Base-by-base conservation (phyloP, 2,888 invertebrate species). In the Melinopterus prodromus region DNA sequence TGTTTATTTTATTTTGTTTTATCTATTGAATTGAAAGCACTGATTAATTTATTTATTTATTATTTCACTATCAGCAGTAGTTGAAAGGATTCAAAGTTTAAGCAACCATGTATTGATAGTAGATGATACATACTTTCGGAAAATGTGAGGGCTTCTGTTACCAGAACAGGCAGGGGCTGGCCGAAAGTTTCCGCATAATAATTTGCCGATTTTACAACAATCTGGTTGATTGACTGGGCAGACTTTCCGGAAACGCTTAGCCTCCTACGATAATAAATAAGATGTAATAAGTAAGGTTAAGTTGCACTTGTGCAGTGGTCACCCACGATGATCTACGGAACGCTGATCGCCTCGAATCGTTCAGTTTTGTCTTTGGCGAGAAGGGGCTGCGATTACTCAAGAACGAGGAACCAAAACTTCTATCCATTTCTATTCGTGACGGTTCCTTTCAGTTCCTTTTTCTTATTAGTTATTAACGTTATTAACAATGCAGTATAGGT, bases 101-200 rank as follows among this genome's bases (percentile, higher is more conserved):
- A 26, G 26, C 6, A 38, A 69, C 7, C 14, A 78, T 26, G 26
- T 26, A 26, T 2, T 26, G 74, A 5, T 26, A 74, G 1, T 78
- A 79, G 76, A n/a, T 78, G 12, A 70, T 75, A 87, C 91, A 88
- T 89, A 92, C 94, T 90, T 79, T 95, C 95, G 85, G 95, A 93
- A 89, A 96, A 95, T 72, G 96, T 95, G 35, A 98, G 90, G 0
- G 96, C 96, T 90, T 98, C 98, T 26, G 96, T 97, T 2, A 98
- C 96, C 80, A 96, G 92, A 0, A 98, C 97, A 38, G 98, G 98
- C 72, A 97, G 88, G 0, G 96, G 93, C 37, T 93, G 91, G 0
- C 97, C 97, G 90, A 93, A 97, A 78, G 93, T 93, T 88, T 97
- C 96, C 0, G 97, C 92, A 15, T 93, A 91, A 86, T 95, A 94